Evolutionary conservation across 2,113 vertebrate genomes (phyloP).

Genomic region (Eulacestoma nigropectus): DNA sequence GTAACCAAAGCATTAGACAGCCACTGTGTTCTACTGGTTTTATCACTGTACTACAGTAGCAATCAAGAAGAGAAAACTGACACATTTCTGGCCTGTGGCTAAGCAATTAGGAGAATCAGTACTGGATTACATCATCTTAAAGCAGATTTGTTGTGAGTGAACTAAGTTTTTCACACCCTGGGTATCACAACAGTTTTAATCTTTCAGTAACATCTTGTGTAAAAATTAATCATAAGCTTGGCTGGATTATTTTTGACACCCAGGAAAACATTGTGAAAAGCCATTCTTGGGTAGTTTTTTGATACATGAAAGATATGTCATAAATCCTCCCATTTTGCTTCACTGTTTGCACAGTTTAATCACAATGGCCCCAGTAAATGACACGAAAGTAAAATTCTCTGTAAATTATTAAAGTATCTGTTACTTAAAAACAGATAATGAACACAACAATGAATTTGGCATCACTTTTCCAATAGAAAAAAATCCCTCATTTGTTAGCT

Average conservation of each 20-base stretch:
- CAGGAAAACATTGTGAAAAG: neutral
- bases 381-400: neutral
- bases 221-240: conserved; percentile 31
- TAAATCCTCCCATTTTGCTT: neutral
- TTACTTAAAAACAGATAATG: neutral
- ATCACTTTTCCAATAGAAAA: neutral
- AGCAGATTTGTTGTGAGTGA: conserved; percentile 53
- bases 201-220: conserved; percentile 32
- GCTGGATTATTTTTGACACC: conserved; percentile 34
- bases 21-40: conserved; percentile 15
- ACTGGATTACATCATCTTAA: conserved; percentile 48
- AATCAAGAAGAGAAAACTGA: conserved; percentile 10
- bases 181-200: conserved; percentile 34
- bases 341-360: neutral
- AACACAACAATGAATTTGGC: neutral
- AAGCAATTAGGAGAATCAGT: conserved; percentile 51
- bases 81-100: conserved; percentile 49
- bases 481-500: neutral
- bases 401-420: neutral
- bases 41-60: conserved; percentile 1
- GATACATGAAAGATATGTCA: neutral
- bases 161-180: conserved; percentile 28
- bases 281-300: neutral
- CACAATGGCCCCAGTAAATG: neutral
- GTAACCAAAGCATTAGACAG: neutral